Evolutionary conservation across 2,888 invertebrate genomes (phyloP), one percentile per base, ranked within the genome.

Genomic region (Drepana falcataria): DNA sequence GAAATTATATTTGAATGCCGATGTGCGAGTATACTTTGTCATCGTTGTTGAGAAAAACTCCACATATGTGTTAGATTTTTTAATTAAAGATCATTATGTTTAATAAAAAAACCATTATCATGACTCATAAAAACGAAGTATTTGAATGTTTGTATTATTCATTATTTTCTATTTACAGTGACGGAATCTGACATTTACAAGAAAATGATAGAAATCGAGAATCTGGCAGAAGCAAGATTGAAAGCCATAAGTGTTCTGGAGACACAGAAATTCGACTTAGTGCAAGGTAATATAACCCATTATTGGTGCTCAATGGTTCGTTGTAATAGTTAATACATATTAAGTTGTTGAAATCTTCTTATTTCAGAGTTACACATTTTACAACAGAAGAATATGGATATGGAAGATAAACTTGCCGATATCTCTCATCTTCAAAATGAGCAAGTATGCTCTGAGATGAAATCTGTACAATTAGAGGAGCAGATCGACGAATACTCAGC

Each of bases 391-490:
- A 86, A 94, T 65, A 88, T 92, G 54, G 88, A 92, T 48, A 89
- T 95, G 60, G 93, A 94, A 70, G 92, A 92, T 64, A 93, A 92
- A 75, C 75, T 93, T 54, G 92, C 92, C 44, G 93, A 93, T 64
- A 91, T 93, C 56, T 92, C 93, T 49, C 92, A 93, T 64, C 83
- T 94, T 3, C 93, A 95, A 79, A 94, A 91, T 81, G 92, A 93
- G 54, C 93, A 94, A 73, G 95, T 96, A n/a, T 93, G 93, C 35
- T 93, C 95, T 1, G 95, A 96, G 88, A 94, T 96, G 74, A 94
- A 94, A 65, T 93, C 94, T 4, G 94, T 95, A 47, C 95, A 96
- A 69, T 81, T 96, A 58, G 96, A 97, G 79, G 96, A 96, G 78
- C 94, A 95, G 77, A 84, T 95, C 51, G 95, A 93, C 69, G 82